phyloP scores from a whole-genome alignment of 2,888 invertebrate genomes.

The Octonoba sinensis region DNA sequence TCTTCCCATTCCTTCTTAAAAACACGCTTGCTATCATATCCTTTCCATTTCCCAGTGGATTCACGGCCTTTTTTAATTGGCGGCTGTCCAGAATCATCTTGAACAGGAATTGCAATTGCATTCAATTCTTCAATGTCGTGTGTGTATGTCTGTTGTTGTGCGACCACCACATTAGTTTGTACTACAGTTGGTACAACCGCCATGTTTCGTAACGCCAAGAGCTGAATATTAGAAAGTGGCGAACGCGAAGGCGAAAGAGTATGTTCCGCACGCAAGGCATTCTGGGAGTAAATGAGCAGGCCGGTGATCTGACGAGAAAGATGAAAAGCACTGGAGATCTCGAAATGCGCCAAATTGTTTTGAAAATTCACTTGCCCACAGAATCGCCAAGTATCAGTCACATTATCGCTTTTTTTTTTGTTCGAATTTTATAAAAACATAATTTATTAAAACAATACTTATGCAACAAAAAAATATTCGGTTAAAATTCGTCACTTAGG shows the following conservation, averaged over 20 bases:
- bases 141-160: slow-evolving; percentile 35
- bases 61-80: slow-evolving; percentile 56
- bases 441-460: no score
- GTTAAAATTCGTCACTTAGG: no score
- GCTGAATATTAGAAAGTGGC: slow-evolving; percentile 56
- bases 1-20: slow-evolving; percentile 63
- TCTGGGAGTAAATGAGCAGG: slow-evolving; percentile 36
- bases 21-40: slow-evolving; percentile 53
- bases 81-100: slow-evolving; percentile 49
- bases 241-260: slow-evolving; percentile 35
- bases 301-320: slow-evolving; percentile 1
- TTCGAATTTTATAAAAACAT: no score
- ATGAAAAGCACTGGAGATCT: slow-evolving; percentile 24
- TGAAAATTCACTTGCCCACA: slow-evolving; percentile 44
- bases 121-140: slow-evolving; percentile 39
- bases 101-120: slow-evolving; percentile 35
- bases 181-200: slow-evolving; percentile 42
- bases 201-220: slow-evolving; percentile 47
- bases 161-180: slow-evolving; percentile 42
- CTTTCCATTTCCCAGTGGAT: slow-evolving; percentile 61
- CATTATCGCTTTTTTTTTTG: no score
- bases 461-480: no score
- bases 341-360: slow-evolving; percentile 62
- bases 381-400: slow-evolving; percentile 50
- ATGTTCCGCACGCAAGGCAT: slow-evolving; percentile 27